A percentile compares a stretch with the other conserved stretches of the same genome.
These are phyloP conservation scores for Homarus americanus DNA, from an alignment of 1,140 invertebrate species.

Conservation along the genomic window DNA sequence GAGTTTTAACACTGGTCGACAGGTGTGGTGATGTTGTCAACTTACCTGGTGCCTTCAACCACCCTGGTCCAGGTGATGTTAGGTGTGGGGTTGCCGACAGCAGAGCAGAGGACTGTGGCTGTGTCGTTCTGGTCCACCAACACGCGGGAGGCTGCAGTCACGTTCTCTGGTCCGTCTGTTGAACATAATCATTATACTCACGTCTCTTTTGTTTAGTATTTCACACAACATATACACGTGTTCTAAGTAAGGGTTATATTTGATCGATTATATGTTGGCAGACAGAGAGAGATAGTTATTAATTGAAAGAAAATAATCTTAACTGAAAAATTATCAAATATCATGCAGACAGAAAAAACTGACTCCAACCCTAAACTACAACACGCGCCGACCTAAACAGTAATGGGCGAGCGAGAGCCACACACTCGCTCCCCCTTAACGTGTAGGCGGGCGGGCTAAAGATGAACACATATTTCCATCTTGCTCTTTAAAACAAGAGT, in stretches of 20 bases:
- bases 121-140: slow-evolving; percentile 41
- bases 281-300: no score
- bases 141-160: slow-evolving; percentile 8
- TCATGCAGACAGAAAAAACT: no score
- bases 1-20: no score
- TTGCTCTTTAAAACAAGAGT: no score
- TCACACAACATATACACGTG: neutral
- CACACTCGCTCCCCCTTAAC: no score
- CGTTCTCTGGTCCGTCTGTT: slow-evolving; percentile 27
- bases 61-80: slow-evolving; percentile 38
- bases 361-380: no score
- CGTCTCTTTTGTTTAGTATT: no score
- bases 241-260: neutral
- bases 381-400: no score
- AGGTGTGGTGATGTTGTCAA: neutral
- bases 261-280: neutral
- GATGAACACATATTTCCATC: no score
- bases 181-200: neutral
- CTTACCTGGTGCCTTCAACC: slow-evolving; percentile 32
- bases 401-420: no score
- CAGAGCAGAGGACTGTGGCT: slow-evolving; percentile 28
- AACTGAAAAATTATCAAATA: no score
- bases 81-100: slow-evolving; percentile 33
- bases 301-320: neutral
- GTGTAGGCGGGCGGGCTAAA: no score